Conservation (phyloP, 2,113 vertebrate genomes). For the Cervus canadensis region DNA sequence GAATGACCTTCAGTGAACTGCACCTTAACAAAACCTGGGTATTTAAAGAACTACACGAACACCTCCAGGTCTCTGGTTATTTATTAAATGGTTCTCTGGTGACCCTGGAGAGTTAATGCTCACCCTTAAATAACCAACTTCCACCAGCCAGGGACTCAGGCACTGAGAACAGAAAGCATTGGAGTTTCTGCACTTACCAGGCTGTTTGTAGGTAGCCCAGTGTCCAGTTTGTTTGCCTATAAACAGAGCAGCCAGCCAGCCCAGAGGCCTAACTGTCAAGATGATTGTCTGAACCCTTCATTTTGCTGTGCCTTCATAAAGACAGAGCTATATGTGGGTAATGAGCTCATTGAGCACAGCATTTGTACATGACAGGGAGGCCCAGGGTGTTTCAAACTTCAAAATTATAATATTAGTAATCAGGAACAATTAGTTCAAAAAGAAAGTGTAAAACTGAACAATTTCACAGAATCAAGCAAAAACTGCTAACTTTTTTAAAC, state of each 20-base stretch:
- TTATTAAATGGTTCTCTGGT: conserved; percentile 63
- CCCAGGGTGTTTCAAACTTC: not conserved
- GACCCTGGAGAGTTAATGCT: conserved; percentile 42
- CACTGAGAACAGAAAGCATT: not conserved
- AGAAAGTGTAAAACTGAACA: not conserved
- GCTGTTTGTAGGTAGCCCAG: not conserved
- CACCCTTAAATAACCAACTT: conserved; percentile 39
- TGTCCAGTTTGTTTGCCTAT: not conserved
- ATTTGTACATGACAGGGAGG: not conserved
- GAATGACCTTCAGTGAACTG: conserved; percentile 56
- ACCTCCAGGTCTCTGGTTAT: conserved; percentile 53
- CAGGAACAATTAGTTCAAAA: not conserved
- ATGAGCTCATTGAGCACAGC: not conserved
- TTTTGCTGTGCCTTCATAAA: not conserved
- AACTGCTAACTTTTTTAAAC: not conserved
- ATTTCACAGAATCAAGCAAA: not conserved
- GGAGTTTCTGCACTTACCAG: not conserved
- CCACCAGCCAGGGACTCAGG: not conserved
- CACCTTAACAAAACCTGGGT: conserved; percentile 21
- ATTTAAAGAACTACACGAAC: conserved; percentile 39
- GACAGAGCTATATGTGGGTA: not conserved
- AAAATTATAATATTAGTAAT: not conserved
- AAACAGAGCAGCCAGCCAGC: not conserved
- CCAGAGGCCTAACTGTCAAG: not conserved
- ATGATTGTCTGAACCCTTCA: conserved; percentile 9